Evolutionary conservation across 1,140 invertebrate genomes (phyloP).

Genomic region (Ostrea denselamellosa): DNA sequence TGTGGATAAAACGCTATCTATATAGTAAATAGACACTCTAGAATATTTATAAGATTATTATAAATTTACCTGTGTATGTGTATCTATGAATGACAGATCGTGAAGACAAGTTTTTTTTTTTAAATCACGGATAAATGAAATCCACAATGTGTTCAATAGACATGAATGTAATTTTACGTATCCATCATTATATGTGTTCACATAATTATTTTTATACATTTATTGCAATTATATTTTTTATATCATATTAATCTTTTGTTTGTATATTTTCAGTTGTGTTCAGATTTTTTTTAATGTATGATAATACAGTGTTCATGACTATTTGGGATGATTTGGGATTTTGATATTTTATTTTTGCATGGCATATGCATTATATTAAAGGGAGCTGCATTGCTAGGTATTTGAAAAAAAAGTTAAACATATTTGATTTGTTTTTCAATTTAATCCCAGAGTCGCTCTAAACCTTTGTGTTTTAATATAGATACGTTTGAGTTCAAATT

Average conservation of each 20-base stretch:
- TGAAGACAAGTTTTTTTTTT: neutral
- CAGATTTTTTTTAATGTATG: neutral
- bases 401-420: no score
- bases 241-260: neutral
- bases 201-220: neutral
- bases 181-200: neutral
- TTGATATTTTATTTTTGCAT: neutral
- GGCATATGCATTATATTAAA: no score
- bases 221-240: neutral
- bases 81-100: no score
- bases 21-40: no score
- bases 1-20: no score
- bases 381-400: no score
- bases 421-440: no score
- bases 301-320: neutral
- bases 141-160: constrained; percentile 1
- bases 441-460: no score
- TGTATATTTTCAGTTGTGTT: neutral
- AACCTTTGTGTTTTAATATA: no score
- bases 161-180: neutral
- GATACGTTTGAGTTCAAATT: no score
- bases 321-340: neutral
- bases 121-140: neutral
- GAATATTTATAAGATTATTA: no score
- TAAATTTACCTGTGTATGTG: no score